phyloP scores from a whole-genome alignment of 2,113 vertebrate species.

The Takifugu flavidus region DNA sequence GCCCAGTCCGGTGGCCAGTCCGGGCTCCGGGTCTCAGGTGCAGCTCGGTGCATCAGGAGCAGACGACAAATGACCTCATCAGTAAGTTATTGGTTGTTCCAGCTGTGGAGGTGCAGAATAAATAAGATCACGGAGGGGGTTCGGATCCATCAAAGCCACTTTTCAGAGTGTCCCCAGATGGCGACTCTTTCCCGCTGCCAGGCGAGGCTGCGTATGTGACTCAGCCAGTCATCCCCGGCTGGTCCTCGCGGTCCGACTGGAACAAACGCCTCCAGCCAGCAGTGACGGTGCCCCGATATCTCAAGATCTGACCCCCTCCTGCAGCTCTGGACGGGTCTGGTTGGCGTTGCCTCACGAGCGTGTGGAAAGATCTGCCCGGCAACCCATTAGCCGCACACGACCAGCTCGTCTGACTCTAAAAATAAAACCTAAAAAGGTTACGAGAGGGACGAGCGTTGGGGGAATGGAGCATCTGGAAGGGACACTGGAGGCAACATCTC shows the following conservation, averaged over 20 bases:
- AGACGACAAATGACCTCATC: no score
- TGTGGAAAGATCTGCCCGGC: conserved; percentile 17
- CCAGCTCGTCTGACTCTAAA: conserved; percentile 25
- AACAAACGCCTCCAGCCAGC: conserved; percentile 15
- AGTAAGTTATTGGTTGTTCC: no score
- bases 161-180: conserved; percentile 1
- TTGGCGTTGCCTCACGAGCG: conserved; percentile 9
- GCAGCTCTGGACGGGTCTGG: conserved; percentile 21
- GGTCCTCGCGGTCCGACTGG: conserved; percentile 25
- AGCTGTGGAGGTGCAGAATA: no score
- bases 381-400: conserved; percentile 33
- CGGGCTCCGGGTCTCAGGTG: no score
- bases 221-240: conserved; percentile 17
- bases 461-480: conserved; percentile 31
- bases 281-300: conserved; percentile 28
- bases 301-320: conserved; percentile 10
- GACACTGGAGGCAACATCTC: conserved; percentile 29
- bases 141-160: conserved; percentile 40
- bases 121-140: no score
- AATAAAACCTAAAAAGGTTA: conserved; percentile 15
- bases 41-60: no score
- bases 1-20: no score
- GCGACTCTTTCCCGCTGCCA: no score
- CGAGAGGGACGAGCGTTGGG: conserved; percentile 2
- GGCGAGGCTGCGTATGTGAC: conserved; percentile 23